Evolutionary conservation across 1,140 invertebrate genomes (phyloP).

Genomic region (Dryas iulia): DNA sequence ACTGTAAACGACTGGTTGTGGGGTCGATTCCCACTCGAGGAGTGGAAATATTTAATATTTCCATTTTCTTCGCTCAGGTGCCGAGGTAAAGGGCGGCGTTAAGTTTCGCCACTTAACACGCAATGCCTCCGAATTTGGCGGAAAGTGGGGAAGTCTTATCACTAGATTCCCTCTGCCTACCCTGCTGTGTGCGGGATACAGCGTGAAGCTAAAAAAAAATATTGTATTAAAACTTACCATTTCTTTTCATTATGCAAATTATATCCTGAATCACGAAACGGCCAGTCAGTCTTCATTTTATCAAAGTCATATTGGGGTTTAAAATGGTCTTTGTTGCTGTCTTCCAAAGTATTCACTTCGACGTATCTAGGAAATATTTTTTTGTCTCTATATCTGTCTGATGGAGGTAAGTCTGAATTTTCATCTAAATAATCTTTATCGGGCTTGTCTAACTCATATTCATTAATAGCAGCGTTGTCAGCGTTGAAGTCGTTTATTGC

Average conservation of each 20-base stretch:
- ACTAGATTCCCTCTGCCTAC: too few relatives aligned
- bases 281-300: neutral
- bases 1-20: too few relatives aligned
- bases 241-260: constrained; percentile 24
- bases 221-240: constrained; percentile 25
- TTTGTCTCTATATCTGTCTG: neutral
- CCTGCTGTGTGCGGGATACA: too few relatives aligned
- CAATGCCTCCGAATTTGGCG: too few relatives aligned
- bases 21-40: too few relatives aligned
- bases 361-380: neutral
- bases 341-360: neutral
- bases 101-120: too few relatives aligned
- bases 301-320: neutral
- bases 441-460: neutral
- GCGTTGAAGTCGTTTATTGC: neutral
- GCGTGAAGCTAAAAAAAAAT: neutral
- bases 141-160: too few relatives aligned
- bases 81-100: too few relatives aligned
- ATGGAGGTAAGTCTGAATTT: neutral
- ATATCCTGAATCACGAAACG: neutral
- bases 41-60: too few relatives aligned
- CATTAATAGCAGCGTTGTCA: neutral
- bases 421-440: neutral
- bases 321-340: neutral
- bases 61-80: too few relatives aligned